Conservation (phyloP, 2,888 invertebrate species). For the Cephus spinipes region DNA sequence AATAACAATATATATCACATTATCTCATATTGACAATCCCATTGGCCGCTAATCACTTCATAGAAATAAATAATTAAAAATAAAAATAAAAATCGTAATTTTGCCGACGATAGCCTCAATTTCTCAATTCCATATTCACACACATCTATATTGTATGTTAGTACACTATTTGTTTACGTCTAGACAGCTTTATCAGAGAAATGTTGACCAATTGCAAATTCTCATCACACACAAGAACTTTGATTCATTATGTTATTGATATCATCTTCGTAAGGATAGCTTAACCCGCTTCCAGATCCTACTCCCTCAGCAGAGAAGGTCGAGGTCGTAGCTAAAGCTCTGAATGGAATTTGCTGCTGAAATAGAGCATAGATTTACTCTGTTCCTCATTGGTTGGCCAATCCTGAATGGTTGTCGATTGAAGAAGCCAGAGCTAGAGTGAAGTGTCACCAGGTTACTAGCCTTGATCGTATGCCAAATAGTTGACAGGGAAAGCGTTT, state of each 20-base stretch:
- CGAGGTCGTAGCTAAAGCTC: neutral
- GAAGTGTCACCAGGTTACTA: conserved; percentile 53
- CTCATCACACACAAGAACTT: neutral
- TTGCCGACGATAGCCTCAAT: neutral
- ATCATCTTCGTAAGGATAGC: neutral
- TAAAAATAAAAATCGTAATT: neutral
- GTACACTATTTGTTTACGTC: neutral
- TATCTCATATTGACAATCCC: neutral
- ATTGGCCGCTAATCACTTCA: too few relatives aligned
- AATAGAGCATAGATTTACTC: neutral
- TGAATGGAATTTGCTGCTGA: neutral
- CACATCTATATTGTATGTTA: neutral
- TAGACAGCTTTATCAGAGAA: neutral
- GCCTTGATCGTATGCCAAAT: conserved; percentile 63
- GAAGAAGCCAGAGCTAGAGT: conserved; percentile 25
- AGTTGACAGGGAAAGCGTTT: conserved; percentile 57
- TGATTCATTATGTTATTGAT: neutral
- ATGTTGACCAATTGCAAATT: neutral
- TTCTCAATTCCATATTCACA: neutral
- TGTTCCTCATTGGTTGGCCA: conserved; percentile 8
- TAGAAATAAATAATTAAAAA: neutral
- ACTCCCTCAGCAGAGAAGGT: neutral
- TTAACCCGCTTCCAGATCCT: neutral
- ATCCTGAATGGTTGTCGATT: conserved; percentile 25
- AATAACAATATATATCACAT: neutral